phyloP scores from a whole-genome alignment of 1,140 invertebrate genomes.

The Leptonema lineaticorne region DNA sequence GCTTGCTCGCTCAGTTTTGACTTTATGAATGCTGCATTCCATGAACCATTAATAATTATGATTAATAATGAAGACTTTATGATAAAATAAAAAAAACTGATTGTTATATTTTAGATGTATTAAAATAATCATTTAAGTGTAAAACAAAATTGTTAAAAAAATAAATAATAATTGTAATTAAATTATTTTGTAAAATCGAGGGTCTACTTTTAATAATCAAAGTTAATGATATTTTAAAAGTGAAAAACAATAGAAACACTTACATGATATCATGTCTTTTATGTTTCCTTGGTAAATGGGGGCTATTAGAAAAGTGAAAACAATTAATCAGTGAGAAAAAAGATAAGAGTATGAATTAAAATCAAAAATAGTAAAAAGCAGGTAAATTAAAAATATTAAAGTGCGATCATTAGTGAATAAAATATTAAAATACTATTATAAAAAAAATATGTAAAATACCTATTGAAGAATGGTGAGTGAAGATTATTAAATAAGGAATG shows the following conservation, averaged over 20 bases:
- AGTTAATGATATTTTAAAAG: slow-evolving; percentile 1
- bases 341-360: neutral
- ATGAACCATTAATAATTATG: slow-evolving; percentile 4
- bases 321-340: neutral
- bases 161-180: too few relatives aligned
- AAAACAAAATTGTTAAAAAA: too few relatives aligned
- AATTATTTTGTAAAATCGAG: too few relatives aligned
- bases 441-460: slow-evolving; percentile 43
- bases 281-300: slow-evolving; percentile 55
- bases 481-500: slow-evolving; percentile 52
- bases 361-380: neutral
- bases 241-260: slow-evolving; percentile 51
- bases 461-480: slow-evolving; percentile 57
- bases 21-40: slow-evolving; percentile 37
- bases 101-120: too few relatives aligned
- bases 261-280: slow-evolving; percentile 47
- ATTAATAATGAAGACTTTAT: too few relatives aligned
- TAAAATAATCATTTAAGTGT: too few relatives aligned
- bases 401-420: slow-evolving; percentile 5
- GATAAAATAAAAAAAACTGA: too few relatives aligned
- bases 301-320: slow-evolving; percentile 45
- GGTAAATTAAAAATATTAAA: slow-evolving; percentile 1
- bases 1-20: slow-evolving; percentile 29
- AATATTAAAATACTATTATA: neutral
- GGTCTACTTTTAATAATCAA: neutral